phyloP scores from a whole-genome alignment of 1,140 invertebrate species.

The Parasteatoda tepidariorum region DNA sequence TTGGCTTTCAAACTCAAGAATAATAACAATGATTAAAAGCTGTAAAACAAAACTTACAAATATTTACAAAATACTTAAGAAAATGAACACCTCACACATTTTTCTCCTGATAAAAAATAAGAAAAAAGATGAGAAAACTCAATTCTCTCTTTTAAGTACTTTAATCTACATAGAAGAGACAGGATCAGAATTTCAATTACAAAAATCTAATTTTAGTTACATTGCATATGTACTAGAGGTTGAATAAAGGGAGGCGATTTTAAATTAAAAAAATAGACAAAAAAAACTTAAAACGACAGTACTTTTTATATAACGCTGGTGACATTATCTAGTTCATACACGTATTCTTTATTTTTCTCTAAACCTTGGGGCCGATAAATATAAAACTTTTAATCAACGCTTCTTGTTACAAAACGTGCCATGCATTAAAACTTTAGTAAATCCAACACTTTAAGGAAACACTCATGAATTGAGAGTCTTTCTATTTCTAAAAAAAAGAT shows the following conservation, averaged over 20 bases:
- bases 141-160: constrained; percentile 20
- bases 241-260: constrained; percentile 13
- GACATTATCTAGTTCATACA: constrained; percentile 43
- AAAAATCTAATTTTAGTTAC: constrained; percentile 20
- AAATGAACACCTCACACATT: neutral
- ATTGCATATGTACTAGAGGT: neutral
- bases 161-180: constrained; percentile 1
- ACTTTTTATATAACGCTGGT: constrained; percentile 11
- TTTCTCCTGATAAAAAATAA: too few species aligned
- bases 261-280: constrained; percentile 39
- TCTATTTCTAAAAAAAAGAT: neutral
- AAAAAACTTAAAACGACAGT: neutral
- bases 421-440: constrained; percentile 15
- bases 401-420: constrained; percentile 19
- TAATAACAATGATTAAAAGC: neutral
- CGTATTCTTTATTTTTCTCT: constrained; percentile 12
- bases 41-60: neutral
- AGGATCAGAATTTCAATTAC: constrained; percentile 52
- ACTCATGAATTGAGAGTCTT: constrained; percentile 3
- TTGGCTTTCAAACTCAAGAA: neutral
- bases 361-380: constrained; percentile 19
- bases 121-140: neutral
- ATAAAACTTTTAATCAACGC: constrained; percentile 58
- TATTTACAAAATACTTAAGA: neutral
- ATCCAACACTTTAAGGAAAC: constrained; percentile 15